Base-by-base conservation (phyloP, 2,797 vertebrate species). In the Melanotaenia trifasciata region DNA sequence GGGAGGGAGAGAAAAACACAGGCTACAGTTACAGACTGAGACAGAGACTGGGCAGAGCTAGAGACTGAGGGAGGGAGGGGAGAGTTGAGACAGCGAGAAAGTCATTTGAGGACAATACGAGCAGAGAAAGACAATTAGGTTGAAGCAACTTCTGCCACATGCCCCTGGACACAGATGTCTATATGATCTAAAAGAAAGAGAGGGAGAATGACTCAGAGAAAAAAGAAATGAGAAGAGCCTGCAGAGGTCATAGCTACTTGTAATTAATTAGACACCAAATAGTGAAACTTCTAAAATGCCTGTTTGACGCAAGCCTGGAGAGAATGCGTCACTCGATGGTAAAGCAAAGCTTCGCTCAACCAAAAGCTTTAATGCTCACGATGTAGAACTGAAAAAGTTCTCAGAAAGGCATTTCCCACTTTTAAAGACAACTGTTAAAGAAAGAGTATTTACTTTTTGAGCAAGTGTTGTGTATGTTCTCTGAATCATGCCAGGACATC, bases 1-100 rank as follows among this genome's bases (percentile, higher is more conserved):
- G 89, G 90, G 92, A 93, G 92, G 87, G 91, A 87, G 92, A 89
- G 86, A 91, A 91, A 93, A 92, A 92, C 89, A 90, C 91, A 91
- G 92, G 92, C 92, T 95, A 93, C 93, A 94, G 93, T 94, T 94
- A 94, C 93, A 95, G 92, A 92, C 85, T 61, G 86, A 94, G 91
- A 93, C 90, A 89, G 91, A 91, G 90, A 88, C 88, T 89, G 86
- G 92, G 90, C 87, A 86, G 89, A 92, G 90, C 84, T 72, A 87
- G 89, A 85, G 76, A 78, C 70, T 16, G 18, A 56, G 76, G 71
- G 64, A 74, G 75, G 74, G 82, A 78, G 80, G 80, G 77, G 84
- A 75, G 85, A 87, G 87, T 77, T 86, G 90, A 94, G 91, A 94
- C 87, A 84, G 84, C 89, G 86, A 90, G 90, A 92, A 92, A 94